Percentiles rank a stretch among this genome's conserved stretches.
Conservation (phyloP, 1,140 invertebrate genomes). For the Saccostrea glomerata region DNA sequence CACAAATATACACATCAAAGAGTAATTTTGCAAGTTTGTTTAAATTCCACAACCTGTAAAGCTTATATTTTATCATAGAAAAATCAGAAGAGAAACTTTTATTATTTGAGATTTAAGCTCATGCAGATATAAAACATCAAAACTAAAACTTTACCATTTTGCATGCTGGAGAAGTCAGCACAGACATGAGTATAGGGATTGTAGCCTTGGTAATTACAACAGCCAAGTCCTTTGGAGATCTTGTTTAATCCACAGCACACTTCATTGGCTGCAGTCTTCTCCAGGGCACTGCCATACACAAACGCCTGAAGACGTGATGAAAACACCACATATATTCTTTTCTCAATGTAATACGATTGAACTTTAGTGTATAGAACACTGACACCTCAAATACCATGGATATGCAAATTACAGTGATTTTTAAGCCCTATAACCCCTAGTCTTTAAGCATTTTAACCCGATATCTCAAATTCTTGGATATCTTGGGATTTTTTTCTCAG, state of each 20-base stretch:
- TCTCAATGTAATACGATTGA: too few relatives aligned
- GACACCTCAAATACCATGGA: too few relatives aligned
- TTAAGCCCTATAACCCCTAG: too few relatives aligned
- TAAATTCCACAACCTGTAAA: conserved; percentile 75
- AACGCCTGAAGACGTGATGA: not conserved
- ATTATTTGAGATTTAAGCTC: too few relatives aligned
- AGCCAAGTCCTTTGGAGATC: conserved; percentile 70
- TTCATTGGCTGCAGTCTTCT: conserved; percentile 68
- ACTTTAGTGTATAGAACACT: too few relatives aligned
- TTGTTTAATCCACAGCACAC: conserved; percentile 75
- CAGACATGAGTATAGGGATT: conserved; percentile 72
- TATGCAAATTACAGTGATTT: too few relatives aligned
- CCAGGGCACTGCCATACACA: not conserved
- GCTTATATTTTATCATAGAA: not conserved
- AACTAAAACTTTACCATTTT: conserved; percentile 60
- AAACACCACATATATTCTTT: too few relatives aligned
- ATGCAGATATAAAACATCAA: not conserved
- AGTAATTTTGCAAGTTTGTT: conserved; percentile 66
- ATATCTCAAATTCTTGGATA: too few relatives aligned
- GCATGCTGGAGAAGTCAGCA: conserved; percentile 70
- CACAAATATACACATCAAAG: too few relatives aligned
- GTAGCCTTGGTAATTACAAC: conserved; percentile 75
- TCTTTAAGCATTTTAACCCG: too few relatives aligned
- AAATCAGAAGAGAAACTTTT: too few relatives aligned
- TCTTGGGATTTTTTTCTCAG: too few relatives aligned